Evolutionary conservation across 2,797 vertebrate species (phyloP), one percentile per base, ranked within the genome.

Genomic region (Diplodus puntazzo): DNA sequence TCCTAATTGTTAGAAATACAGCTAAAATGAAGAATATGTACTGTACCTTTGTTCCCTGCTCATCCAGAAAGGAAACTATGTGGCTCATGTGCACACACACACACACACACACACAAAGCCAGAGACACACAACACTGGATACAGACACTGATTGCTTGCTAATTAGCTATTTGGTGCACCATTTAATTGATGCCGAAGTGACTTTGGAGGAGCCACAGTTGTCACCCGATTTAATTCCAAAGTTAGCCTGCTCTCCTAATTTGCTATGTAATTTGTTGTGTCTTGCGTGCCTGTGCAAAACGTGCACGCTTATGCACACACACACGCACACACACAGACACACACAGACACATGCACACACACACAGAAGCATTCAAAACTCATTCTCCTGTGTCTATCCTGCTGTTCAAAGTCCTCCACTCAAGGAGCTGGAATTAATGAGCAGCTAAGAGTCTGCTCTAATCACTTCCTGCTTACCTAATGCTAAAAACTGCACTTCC

Each of bases 351-450:
- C 11, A 16, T 23, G n/a, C 39, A 14, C 17, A 39, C 23, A 48
- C 54, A 66, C 1, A 58, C 1, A 12, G 21, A 39, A 27, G 43
- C 87, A 64, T 73, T 89, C 74, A 68, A 17, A 73, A 80, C 54
- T 21, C 11, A 34, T 52, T 82, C 84, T 86, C 75, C 64, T 75
- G 71, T 75, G 77, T 86, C 75, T 73, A 13, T 82, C 86, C 80
- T 70, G 79, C 83, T 88, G 88, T 83, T 90, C 75, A 74, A 78
- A 82, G 81, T 68, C 87, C 69, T 88, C 79, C 46, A 79, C 81
- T 89, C 65, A 78, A 82, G 83, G 78, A 87, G 72, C 11, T 17
- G 7, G 80, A 89, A 85, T 90, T 92, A 93, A 92, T 88, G 89
- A 90, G 85, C 84, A 77, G 74, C 85, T 60, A 63, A 50, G 66